Conservation (phyloP, 2,797 vertebrate genomes). For the Peromyscus attwateri region DNA sequence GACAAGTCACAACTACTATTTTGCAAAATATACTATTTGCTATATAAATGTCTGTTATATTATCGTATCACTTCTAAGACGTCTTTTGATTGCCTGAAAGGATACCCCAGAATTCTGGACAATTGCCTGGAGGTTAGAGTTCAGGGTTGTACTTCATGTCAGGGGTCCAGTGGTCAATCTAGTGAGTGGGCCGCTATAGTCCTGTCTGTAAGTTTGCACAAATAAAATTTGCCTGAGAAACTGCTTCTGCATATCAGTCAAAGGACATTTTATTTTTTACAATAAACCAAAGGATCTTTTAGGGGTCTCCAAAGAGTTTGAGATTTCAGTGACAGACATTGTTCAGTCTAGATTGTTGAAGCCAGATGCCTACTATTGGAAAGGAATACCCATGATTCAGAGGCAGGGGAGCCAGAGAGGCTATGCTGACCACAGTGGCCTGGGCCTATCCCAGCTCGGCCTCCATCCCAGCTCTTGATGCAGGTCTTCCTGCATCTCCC, state of each 20-base stretch:
- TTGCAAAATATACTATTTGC: too few species aligned
- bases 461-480: neutral
- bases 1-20: too few species aligned
- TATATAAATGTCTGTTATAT: too few species aligned
- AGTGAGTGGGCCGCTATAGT: rapidly evolving
- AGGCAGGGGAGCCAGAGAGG: neutral
- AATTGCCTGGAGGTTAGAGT: neutral
- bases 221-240: rapidly evolving
- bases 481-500: too few species aligned
- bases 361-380: neutral
- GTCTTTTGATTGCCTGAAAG: neutral
- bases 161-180: neutral
- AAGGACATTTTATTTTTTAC: neutral
- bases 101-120: rapidly evolving
- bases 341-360: neutral
- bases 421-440: too few species aligned
- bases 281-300: neutral
- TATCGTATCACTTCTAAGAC: neutral
- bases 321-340: rapidly evolving
- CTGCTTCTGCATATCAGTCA: rapidly evolving
- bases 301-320: neutral
- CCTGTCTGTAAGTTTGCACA: rapidly evolving
- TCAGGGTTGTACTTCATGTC: too few species aligned
- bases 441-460: neutral
- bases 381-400: rapidly evolving